phyloP scores from a whole-genome alignment of 23 tunicate species.

The Oikopleura dioica region DNA sequence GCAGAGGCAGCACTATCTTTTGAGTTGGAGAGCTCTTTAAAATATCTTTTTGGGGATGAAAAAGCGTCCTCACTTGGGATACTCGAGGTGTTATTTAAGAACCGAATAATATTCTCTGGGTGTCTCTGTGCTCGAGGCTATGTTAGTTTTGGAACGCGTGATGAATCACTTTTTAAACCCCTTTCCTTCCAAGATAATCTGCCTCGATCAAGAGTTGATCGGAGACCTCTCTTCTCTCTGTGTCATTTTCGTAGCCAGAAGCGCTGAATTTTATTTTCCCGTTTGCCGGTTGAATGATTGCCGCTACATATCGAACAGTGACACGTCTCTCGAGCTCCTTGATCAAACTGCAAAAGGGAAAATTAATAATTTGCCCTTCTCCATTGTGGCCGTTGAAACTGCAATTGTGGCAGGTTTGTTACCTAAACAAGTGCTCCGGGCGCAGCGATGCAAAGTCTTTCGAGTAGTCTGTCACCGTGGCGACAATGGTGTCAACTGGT shows the following conservation, averaged over 20 bases:
- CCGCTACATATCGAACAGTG: neutral
- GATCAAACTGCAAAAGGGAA: too few relatives aligned
- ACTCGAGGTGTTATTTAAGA: too few relatives aligned
- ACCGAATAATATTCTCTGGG: too few relatives aligned
- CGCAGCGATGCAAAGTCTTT: slow-evolving; percentile 43
- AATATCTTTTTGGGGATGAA: too few relatives aligned
- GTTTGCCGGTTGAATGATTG: neutral
- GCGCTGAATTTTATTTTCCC: neutral
- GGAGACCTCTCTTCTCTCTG: neutral
- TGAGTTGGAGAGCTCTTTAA: neutral
- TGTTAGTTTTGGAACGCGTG: too few relatives aligned
- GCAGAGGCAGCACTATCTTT: neutral
- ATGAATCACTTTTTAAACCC: too few relatives aligned
- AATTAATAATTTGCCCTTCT: too few relatives aligned
- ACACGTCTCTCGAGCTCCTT: neutral
- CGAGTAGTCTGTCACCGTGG: slow-evolving; percentile 74
- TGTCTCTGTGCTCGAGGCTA: too few relatives aligned
- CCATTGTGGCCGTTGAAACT: too few relatives aligned
- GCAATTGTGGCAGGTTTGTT: too few relatives aligned
- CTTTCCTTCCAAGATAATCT: neutral
- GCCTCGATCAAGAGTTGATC: neutral
- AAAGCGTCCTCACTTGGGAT: too few relatives aligned
- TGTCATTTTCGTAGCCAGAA: neutral
- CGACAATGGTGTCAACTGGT: slow-evolving; percentile 61
- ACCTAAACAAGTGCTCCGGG: slow-evolving; percentile 31